These are phyloP conservation scores for Bungarus multicinctus DNA, from an alignment of 2,113 vertebrate genomes.

Conservation along the genomic window DNA sequence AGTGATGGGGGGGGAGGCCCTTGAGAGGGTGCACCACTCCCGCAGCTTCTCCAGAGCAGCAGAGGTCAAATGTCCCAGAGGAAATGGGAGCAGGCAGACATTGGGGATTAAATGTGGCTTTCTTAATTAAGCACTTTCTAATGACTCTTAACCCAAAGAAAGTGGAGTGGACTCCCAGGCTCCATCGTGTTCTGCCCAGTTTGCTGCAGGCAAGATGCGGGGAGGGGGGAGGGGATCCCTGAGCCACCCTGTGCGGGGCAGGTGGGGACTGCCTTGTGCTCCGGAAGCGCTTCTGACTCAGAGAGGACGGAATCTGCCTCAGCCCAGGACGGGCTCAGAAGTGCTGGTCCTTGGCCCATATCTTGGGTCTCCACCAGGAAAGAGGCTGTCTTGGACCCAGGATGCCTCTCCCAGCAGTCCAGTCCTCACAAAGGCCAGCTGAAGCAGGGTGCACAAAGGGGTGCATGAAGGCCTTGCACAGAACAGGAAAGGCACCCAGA, in stretches of 20 bases:
- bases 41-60: constrained; percentile 69
- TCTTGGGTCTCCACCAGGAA: not conserved
- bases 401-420: not conserved
- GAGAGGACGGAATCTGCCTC: not conserved
- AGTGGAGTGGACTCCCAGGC: constrained; percentile 62
- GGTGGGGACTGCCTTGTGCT: not conserved
- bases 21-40: constrained; percentile 24
- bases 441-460: not conserved
- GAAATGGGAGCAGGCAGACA: constrained; percentile 75
- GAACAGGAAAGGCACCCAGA: not conserved
- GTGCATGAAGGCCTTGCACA: not conserved
- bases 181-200: constrained; percentile 54
- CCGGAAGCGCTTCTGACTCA: not conserved
- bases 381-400: not conserved
- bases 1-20: constrained; percentile 64
- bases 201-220: constrained; percentile 48
- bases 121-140: constrained; percentile 80
- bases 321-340: not conserved
- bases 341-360: not conserved
- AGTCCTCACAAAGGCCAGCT: not conserved
- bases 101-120: constrained; percentile 78
- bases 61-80: constrained; percentile 70
- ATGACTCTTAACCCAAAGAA: constrained; percentile 72
- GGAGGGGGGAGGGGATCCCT: not conserved
- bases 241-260: not conserved